Base-by-base conservation (phyloP, 2,888 invertebrate species). In the Diaprepes abbreviatus region DNA sequence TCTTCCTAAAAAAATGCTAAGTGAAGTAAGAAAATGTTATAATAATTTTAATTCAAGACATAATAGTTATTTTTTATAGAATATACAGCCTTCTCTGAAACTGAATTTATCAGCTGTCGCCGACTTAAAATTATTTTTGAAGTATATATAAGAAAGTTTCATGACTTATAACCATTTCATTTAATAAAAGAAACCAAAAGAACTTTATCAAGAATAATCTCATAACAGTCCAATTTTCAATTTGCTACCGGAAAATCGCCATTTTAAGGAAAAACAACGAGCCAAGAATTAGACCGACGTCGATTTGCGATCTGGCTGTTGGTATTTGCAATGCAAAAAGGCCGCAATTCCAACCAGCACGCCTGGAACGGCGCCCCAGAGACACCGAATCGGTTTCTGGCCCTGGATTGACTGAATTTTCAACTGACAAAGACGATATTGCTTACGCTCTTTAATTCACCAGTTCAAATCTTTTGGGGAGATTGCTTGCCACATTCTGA, bases 391-490 rank as follows among this genome's bases (percentile, higher is more conserved):
- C 62, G 67, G 67, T 54, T 62, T 31, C 55, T 50, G 31, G 36
- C 62, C 48, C 62, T 52, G 62, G 67, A 67, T 67, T 67, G 67
- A 60, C 63, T 68, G 33, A 38, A 67, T 62, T 35, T 48, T 12
- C 54, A 35, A 60, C 48, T 54, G 67, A 50, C 52, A 66, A 66
- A 60, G 54, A 38, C 19, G 59, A 45, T 58, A 48, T 48, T 50
- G 45, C 58, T 55, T 60, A 48, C 54, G 54, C 54, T 59, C 59
- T 65, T 70, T 70, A 70, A 70, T 70, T 70, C 66, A 40, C 66
- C 50, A 24, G 38, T 52, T 31, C 54, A 70, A 70, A 70, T 70
- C 70, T 60, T 70, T 64, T 58, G 54, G 70, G 70, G 35, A 70
- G 70, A 70, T 70, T 66, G 66, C 31, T 43, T 54, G 65, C 64